phyloP scores from a whole-genome alignment of 2,113 vertebrate species.

The Lophius piscatorius region DNA sequence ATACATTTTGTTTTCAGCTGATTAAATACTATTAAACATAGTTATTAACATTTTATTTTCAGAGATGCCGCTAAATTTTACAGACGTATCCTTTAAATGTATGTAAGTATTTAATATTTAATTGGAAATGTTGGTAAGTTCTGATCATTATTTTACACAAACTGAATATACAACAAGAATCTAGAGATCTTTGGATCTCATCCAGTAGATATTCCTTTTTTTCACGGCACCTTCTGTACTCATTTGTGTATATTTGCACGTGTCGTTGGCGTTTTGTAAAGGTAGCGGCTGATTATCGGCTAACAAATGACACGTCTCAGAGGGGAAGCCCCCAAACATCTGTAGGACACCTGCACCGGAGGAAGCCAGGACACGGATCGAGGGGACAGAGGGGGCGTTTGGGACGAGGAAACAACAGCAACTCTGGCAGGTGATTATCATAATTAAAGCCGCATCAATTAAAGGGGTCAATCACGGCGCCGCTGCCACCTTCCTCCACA shows the following conservation, averaged over 20 bases:
- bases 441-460: slow-evolving; percentile 97
- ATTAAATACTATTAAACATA: no score
- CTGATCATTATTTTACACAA: no score
- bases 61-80: no score
- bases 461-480: slow-evolving; percentile 83
- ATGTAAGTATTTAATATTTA: no score
- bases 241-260: slow-evolving; percentile 1
- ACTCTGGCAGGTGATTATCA: slow-evolving; percentile 91
- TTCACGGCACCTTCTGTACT: neutral
- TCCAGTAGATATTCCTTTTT: no score
- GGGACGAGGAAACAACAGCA: slow-evolving; percentile 52
- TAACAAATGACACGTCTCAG: slow-evolving; percentile 56
- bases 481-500: slow-evolving; percentile 87
- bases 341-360: slow-evolving; percentile 90
- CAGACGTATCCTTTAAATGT: no score
- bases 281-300: slow-evolving; percentile 66
- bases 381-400: neutral
- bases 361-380: slow-evolving; percentile 81
- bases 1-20: no score
- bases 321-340: slow-evolving; percentile 60
- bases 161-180: no score
- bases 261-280: slow-evolving; percentile 37
- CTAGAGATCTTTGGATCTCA: no score
- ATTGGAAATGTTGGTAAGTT: no score
- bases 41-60: no score